These are phyloP conservation scores for Lamproptera curius DNA, from an alignment of 2,888 invertebrate genomes.

Conservation along the genomic window DNA sequence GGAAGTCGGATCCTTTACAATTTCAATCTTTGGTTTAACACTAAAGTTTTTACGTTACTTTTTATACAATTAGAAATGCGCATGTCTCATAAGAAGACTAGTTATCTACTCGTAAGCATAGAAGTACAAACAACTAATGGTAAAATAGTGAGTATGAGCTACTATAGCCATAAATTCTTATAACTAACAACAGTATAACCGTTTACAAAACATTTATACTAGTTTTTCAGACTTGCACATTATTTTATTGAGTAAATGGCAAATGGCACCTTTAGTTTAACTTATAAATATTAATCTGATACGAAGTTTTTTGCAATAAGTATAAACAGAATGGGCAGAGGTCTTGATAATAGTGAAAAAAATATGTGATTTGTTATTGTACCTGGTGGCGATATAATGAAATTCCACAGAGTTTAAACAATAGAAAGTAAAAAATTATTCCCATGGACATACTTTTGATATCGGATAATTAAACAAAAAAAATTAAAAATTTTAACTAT, in stretches of 20 bases:
- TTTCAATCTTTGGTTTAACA: conserved; percentile 20
- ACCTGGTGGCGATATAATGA: too few species aligned
- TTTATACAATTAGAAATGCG: conserved; percentile 6
- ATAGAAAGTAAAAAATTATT: too few species aligned
- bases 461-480: too few species aligned
- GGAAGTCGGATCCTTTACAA: conserved; percentile 6
- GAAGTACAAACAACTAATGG: conserved; percentile 13
- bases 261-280: conserved; percentile 15
- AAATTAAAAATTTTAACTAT: too few species aligned
- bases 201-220: conserved; percentile 5
- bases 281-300: too few species aligned
- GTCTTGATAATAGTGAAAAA: too few species aligned
- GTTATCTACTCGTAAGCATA: conserved; percentile 14
- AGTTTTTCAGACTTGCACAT: conserved; percentile 13
- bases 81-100: conserved; percentile 11
- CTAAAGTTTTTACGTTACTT: conserved; percentile 3
- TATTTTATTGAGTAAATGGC: conserved; percentile 2
- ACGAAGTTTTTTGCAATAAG: too few species aligned
- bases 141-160: conserved; percentile 2
- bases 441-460: too few species aligned
- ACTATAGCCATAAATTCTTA: conserved; percentile 13
- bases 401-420: too few species aligned
- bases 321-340: too few species aligned
- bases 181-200: conserved; percentile 1
- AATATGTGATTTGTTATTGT: too few species aligned